Conservation (phyloP, 1,140 invertebrate genomes). For the Caenorhabditis inopinata region DNA sequence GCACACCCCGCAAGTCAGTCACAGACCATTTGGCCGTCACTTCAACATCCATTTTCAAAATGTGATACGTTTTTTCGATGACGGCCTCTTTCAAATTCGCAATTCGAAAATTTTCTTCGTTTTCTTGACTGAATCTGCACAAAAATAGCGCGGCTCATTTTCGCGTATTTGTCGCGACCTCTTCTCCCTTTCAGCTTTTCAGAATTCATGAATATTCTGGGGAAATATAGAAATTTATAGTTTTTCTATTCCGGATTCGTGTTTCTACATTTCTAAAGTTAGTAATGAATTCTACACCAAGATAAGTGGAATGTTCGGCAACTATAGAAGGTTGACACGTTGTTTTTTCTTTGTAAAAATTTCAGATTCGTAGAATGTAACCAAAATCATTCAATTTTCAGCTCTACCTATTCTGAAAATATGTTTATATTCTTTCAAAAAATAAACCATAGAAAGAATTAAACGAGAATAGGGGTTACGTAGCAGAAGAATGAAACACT, state of each 20-base stretch:
- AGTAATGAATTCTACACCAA: background rate
- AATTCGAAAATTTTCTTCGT: conserved; percentile 1
- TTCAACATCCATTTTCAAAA: background rate
- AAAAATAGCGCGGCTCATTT: background rate
- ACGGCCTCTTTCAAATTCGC: background rate
- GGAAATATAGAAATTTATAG: background rate
- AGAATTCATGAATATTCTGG: conserved; percentile 17
- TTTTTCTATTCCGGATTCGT: background rate
- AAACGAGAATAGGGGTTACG: too few species aligned
- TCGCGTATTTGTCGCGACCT: background rate
- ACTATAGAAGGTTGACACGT: background rate
- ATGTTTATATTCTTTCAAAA: too few species aligned
- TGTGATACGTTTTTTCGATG: conserved; percentile 16
- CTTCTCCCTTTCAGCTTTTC: background rate
- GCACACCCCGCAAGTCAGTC: too few species aligned
- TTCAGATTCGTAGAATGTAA: too few species aligned
- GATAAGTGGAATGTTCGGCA: too few species aligned
- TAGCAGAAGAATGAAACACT: too few species aligned
- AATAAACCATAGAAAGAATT: too few species aligned
- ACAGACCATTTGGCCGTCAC: background rate
- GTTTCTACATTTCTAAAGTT: background rate
- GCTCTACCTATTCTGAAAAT: too few species aligned
- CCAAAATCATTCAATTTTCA: too few species aligned
- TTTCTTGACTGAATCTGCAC: conserved; percentile 22
- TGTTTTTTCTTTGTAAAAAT: conserved; percentile 1